Evolutionary conservation across 2,113 vertebrate species (phyloP).

Genomic region (Thamnaconus septentrionalis): DNA sequence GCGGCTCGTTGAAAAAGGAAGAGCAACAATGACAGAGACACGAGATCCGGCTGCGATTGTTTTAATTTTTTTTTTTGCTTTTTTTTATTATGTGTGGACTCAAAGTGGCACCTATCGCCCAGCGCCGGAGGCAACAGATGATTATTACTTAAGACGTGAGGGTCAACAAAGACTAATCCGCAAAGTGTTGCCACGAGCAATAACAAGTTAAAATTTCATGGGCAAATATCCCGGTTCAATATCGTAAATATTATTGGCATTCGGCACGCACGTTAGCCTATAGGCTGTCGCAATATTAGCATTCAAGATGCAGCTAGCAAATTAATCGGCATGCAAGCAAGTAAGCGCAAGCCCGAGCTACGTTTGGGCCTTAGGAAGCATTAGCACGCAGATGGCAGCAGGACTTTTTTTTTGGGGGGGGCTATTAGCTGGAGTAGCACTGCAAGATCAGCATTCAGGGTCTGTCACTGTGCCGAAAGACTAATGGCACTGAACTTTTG

Average conservation of each 20-base stretch:
- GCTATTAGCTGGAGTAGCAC: constrained; percentile 54
- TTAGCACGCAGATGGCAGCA: constrained; percentile 53
- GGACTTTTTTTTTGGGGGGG: constrained; percentile 16
- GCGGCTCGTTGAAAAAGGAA: too few species aligned
- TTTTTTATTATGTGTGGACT: constrained; percentile 2
- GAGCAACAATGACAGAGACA: too few species aligned
- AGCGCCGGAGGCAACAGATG: neutral
- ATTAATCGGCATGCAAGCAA: constrained; percentile 54
- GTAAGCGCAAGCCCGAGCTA: constrained; percentile 4
- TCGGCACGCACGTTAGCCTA: constrained; percentile 32
- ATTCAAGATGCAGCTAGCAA: constrained; percentile 54
- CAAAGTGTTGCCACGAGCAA: constrained; percentile 14
- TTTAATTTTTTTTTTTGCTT: too few species aligned
- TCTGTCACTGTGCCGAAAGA: constrained; percentile 30
- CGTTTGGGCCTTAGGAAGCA: constrained; percentile 43
- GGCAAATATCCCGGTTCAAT: constrained; percentile 16
- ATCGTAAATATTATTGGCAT: constrained; percentile 39
- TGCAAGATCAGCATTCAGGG: constrained; percentile 43
- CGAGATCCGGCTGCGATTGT: too few species aligned
- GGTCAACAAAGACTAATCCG: constrained; percentile 11
- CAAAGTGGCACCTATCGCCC: neutral
- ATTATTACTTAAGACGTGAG: constrained; percentile 5
- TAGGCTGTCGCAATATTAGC: constrained; percentile 50
- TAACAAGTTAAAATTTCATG: constrained; percentile 8
- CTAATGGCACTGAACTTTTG: constrained; percentile 35